Evolutionary conservation across 1,140 invertebrate species (phyloP).

Genomic region (Saxidomus purpurata): DNA sequence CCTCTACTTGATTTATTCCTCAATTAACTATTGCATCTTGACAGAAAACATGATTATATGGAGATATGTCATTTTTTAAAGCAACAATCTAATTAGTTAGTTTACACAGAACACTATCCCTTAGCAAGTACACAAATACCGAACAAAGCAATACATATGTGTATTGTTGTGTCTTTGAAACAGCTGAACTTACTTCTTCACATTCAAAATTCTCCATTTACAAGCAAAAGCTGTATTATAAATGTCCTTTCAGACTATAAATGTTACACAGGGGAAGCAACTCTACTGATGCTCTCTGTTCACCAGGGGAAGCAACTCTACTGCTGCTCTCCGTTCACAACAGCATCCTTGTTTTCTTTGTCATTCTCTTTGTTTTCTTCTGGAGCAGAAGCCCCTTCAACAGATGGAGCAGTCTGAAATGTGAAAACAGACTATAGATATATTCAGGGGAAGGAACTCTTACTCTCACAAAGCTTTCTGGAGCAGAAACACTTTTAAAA

Average conservation of each 20-base stretch:
- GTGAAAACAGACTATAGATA: background rate
- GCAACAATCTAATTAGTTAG: background rate
- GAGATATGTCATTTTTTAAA: too few relatives aligned
- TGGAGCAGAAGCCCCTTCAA: background rate
- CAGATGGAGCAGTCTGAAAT: slow-evolving; percentile 40
- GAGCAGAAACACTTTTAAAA: too few relatives aligned
- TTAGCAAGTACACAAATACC: background rate
- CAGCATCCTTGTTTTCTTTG: slow-evolving; percentile 23
- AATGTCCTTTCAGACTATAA: background rate
- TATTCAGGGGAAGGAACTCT: too few relatives aligned
- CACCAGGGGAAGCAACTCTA: slow-evolving; percentile 10
- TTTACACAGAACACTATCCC: background rate
- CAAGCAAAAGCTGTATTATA: slow-evolving; percentile 12
- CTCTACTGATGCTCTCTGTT: slow-evolving; percentile 13
- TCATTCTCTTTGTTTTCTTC: slow-evolving; percentile 10
- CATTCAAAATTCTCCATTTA: background rate
- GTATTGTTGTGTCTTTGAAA: background rate
- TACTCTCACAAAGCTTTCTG: too few relatives aligned
- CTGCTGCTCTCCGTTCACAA: slow-evolving; percentile 32
- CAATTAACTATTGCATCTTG: too few relatives aligned
- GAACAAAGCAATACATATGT: background rate
- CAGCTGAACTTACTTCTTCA: background rate
- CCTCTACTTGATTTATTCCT: too few relatives aligned
- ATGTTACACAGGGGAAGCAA: background rate
- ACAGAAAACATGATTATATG: background rate